Percentiles rank a stretch among this genome's conserved stretches.
Evolutionary conservation across 2,113 vertebrate genomes (phyloP).

Genomic region (Cephalophus harveyi): DNA sequence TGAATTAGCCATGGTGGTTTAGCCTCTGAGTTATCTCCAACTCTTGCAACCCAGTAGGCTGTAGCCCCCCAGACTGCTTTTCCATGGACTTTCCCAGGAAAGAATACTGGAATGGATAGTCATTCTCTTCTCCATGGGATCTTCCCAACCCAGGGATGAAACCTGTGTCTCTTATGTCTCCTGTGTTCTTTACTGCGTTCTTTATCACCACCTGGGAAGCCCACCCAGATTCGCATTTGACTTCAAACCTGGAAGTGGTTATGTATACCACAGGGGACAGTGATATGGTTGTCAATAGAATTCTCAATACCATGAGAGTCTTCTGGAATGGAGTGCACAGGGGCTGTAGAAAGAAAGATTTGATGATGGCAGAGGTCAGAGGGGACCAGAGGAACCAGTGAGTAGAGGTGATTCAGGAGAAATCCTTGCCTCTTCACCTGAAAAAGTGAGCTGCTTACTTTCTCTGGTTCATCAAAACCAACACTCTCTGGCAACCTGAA

Average conservation of each 20-base stretch:
- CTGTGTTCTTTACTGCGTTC: accelerated
- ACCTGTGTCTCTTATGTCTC: neutral
- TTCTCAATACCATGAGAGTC: neutral
- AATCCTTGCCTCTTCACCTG: neutral
- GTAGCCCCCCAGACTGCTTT: neutral
- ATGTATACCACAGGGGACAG: neutral
- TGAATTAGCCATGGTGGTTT: neutral
- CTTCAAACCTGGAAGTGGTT: neutral
- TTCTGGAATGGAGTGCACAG: neutral
- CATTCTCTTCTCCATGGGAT: neutral
- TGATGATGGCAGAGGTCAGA: neutral
- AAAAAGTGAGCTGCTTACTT: neutral
- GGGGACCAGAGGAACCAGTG: neutral
- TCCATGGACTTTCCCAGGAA: neutral
- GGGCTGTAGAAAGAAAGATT: neutral
- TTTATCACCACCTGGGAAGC: neutral
- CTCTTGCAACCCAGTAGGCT: neutral
- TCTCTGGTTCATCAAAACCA: neutral
- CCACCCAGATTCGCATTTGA: neutral
- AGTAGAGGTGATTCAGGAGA: neutral
- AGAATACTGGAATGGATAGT: neutral
- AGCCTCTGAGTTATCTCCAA: neutral
- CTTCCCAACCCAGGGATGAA: neutral
- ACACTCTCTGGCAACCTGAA: neutral
- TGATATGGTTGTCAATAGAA: neutral